Evolutionary conservation across 2,888 invertebrate species (phyloP).

Genomic region (Eulithis testata): DNA sequence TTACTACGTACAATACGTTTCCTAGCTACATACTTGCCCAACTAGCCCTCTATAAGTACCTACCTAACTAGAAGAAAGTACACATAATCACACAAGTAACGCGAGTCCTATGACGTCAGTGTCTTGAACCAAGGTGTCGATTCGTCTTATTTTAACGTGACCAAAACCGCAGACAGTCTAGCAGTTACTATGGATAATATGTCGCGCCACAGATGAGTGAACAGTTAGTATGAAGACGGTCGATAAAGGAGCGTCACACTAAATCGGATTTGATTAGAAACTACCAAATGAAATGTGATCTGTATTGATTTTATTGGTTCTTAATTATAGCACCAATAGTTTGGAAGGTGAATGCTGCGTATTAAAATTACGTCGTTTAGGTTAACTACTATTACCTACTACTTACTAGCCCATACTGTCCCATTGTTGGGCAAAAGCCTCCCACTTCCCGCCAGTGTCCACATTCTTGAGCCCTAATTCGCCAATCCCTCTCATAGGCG

Average conservation of each 20-base stretch:
- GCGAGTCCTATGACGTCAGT: slow-evolving; percentile 14
- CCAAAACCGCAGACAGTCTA: slow-evolving; percentile 8
- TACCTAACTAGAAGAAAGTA: not conserved
- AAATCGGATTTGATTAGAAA: slow-evolving; percentile 37
- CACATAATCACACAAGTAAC: not conserved
- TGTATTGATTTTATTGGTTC: slow-evolving; percentile 21
- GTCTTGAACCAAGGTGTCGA: not conserved
- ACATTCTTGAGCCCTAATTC: no score
- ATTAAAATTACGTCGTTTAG: no score
- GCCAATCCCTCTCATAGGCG: no score
- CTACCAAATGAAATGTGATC: slow-evolving; percentile 27
- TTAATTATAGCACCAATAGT: slow-evolving; percentile 1
- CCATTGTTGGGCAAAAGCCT: no score
- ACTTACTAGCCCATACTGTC: no score
- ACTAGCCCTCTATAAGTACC: no score
- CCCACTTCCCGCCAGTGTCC: no score
- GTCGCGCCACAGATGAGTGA: slow-evolving; percentile 1
- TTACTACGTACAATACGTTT: no score
- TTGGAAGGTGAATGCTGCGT: not conserved
- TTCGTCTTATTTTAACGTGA: slow-evolving; percentile 5
- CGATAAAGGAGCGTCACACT: slow-evolving; percentile 45
- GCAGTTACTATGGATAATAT: not conserved
- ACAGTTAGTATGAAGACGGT: slow-evolving; percentile 13
- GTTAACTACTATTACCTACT: no score
- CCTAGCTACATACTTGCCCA: no score